Percentiles rank a stretch among this genome's conserved stretches.
phyloP scores from a whole-genome alignment of 2,888 invertebrate genomes.

The Epicampocera succincta region DNA sequence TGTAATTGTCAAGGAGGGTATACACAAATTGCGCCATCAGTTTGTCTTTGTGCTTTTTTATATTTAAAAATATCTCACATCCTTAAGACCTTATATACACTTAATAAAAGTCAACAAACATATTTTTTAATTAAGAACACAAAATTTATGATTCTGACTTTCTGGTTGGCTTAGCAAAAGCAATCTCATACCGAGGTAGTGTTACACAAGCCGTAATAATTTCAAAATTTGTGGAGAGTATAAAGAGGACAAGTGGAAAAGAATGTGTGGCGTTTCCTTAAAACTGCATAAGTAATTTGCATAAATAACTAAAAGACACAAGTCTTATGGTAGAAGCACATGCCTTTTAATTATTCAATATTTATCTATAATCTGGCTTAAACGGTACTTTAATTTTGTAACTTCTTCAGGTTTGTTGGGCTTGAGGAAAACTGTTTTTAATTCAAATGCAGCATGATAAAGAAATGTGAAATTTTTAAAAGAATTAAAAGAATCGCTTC shows the following conservation, averaged over 20 bases:
- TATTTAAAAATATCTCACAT: not conserved
- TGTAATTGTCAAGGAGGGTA: no score
- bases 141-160: conserved; percentile 8
- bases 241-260: not conserved
- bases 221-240: no score
- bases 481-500: no score
- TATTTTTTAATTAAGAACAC: conserved; percentile 23
- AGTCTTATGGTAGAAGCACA: no score
- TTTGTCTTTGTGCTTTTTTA: not conserved
- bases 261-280: not conserved
- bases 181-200: not conserved
- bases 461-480: no score
- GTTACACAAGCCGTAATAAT: not conserved
- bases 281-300: not conserved
- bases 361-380: no score
- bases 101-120: conserved; percentile 12
- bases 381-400: no score
- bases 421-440: no score
- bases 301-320: not conserved
- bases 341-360: no score
- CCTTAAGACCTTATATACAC: conserved; percentile 4
- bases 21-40: not conserved
- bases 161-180: conserved; percentile 1
- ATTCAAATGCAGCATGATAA: no score
- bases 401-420: no score